A percentile compares a stretch with the other conserved stretches of the same genome.
Conservation (phyloP, 1,140 invertebrate genomes). For the Subanguina moxae region DNA sequence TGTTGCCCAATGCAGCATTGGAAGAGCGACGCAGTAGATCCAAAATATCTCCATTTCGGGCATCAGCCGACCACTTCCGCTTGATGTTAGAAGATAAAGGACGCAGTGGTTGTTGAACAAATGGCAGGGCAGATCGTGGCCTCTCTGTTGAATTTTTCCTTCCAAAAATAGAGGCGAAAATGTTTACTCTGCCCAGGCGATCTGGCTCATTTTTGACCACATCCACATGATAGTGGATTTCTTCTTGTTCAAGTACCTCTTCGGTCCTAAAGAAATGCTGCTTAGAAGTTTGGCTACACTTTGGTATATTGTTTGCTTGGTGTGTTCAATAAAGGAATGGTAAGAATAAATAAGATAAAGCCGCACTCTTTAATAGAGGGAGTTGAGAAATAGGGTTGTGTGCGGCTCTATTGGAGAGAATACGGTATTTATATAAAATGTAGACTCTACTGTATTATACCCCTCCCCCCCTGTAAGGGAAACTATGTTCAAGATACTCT, state of each 20-base stretch:
- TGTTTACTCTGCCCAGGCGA: background rate
- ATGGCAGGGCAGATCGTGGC: conserved; percentile 21
- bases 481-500: too few relatives aligned
- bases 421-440: too few relatives aligned
- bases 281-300: too few relatives aligned
- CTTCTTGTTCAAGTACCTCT: background rate
- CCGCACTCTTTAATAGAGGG: background rate
- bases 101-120: conserved; percentile 12
- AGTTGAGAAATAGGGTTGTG: too few relatives aligned
- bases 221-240: background rate
- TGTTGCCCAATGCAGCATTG: background rate
- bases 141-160: conserved; percentile 1
- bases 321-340: too few relatives aligned
- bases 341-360: too few relatives aligned
- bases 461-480: too few relatives aligned
- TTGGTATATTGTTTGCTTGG: background rate
- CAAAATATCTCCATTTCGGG: conserved; percentile 13
- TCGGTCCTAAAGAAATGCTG: conserved; percentile 1
- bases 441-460: too few relatives aligned
- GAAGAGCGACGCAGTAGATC: conserved; percentile 20
- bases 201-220: conserved; percentile 8
- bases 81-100: background rate
- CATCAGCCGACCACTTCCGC: conserved; percentile 8
- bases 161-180: conserved; percentile 3
- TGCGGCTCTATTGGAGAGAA: too few relatives aligned